phyloP scores from a whole-genome alignment of 2,888 invertebrate genomes.

The Acholoe squamosa region DNA sequence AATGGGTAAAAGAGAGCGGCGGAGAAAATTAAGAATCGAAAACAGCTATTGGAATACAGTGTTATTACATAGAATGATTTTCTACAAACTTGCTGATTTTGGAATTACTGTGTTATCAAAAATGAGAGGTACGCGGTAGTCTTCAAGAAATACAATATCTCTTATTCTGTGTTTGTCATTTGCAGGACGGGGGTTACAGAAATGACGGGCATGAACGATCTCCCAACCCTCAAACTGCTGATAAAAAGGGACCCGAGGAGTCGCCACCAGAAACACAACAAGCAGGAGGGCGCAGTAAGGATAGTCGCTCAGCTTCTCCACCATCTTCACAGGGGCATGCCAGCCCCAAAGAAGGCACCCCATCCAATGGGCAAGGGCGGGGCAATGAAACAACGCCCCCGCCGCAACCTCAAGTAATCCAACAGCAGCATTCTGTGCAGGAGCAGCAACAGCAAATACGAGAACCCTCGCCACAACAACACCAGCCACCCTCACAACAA shows the following conservation, averaged over 20 bases:
- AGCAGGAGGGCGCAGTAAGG: background rate
- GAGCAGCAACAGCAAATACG: background rate
- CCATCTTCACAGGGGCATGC: background rate
- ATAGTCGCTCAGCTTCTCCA: slow-evolving; percentile 18
- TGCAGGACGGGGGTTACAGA: background rate
- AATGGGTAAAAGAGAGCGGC: too few relatives aligned
- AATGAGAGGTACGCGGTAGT: too few relatives aligned
- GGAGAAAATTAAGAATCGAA: too few relatives aligned
- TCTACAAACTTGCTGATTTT: too few relatives aligned
- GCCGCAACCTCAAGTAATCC: background rate
- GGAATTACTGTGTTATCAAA: too few relatives aligned
- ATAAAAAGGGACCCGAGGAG: background rate
- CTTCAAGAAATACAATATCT: too few relatives aligned
- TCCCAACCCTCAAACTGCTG: background rate
- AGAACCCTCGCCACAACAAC: slow-evolving; percentile 5
- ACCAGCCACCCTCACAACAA: background rate
- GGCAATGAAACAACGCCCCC: background rate
- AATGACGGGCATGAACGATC: background rate
- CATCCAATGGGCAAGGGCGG: background rate
- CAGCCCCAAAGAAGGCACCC: background rate
- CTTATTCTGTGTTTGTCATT: background rate
- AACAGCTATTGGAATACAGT: too few relatives aligned
- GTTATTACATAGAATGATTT: too few relatives aligned
- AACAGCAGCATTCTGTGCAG: background rate
- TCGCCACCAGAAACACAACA: background rate